Conservation (phyloP, 92 coral and sea anemone genomes). For the Virgularia gustaviana region DNA sequence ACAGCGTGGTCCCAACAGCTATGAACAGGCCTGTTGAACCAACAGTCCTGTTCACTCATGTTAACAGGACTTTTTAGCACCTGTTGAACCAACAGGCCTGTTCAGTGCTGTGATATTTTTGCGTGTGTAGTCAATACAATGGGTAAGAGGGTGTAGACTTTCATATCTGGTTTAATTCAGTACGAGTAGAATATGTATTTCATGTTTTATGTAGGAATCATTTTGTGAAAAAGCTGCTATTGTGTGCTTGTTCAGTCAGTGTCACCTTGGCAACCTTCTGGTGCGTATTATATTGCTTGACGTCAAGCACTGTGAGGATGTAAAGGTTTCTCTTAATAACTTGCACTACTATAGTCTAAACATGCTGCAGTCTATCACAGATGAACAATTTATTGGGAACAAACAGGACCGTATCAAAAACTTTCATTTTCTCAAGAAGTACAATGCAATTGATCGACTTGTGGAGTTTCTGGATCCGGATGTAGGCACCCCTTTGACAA, state of each 20-base stretch:
- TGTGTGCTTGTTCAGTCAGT: neutral
- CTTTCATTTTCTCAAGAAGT: neutral
- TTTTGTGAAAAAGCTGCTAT: neutral
- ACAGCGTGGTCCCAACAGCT: too few species aligned
- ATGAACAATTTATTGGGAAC: neutral
- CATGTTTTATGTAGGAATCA: neutral
- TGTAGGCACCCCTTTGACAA: neutral
- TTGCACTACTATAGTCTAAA: slow-evolving; percentile 18
- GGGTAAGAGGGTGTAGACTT: too few species aligned
- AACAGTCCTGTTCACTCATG: too few species aligned
- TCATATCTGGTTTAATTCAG: neutral
- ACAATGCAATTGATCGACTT: slow-evolving; percentile 1
- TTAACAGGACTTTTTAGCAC: too few species aligned
- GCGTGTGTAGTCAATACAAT: too few species aligned
- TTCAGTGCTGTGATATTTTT: too few species aligned
- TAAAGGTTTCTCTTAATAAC: neutral
- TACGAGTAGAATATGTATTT: neutral
- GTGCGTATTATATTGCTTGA: slow-evolving; percentile 9
- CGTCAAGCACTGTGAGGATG: neutral
- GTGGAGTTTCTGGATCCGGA: slow-evolving; percentile 19
- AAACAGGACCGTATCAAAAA: slow-evolving; percentile 7
- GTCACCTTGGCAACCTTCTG: slow-evolving; percentile 12
- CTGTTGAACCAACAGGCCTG: too few species aligned
- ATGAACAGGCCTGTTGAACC: too few species aligned
- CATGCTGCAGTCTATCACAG: slow-evolving; percentile 10